Evolutionary conservation across 1,140 invertebrate species (phyloP), one percentile per base, ranked within the genome.

Genomic region (fruit fly (Drosophila melanogaster)): DNA sequence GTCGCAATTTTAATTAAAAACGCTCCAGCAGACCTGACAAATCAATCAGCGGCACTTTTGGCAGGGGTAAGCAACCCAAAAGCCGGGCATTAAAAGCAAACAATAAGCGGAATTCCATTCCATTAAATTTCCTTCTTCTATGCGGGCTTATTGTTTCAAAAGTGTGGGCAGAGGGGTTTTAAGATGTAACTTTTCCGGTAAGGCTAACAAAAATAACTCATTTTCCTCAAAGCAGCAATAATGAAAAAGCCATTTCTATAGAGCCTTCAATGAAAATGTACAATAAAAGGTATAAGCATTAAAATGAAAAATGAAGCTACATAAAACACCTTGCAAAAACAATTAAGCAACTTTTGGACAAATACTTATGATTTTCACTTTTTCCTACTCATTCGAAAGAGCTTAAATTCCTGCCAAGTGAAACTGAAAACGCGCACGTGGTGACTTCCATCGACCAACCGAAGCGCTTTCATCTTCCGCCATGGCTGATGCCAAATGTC

Each of bases 1-100:
- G 51, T 69, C 70, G 51, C 75, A 75, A 66, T 66, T 83, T 83
- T 69, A 84, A 79, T 84, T 75, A 66, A 83, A 72, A 58, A 56
- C 30, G 30, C 11, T 59, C 26, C 41, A 14, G 43, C 41, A 43
- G 53, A 47, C 41, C 43, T 79, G 67, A 43, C 53, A 69, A 80
- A 75, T 80, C 78, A 64, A 79, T 75, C 71, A 44, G 22, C 26
- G 10, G 14, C 35, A 44, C 53, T 33, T 72, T 50, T 24, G 35
- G 24, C 17, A 40, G 30, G 30, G 19, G 41, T 33, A 47, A 33
- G 35, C n/a, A 54, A 2, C 38, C 19, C n/a, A n/a, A 50, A 12
- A 12, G 35, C 12, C 10, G 8, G 11, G 49, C 4, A 49, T 47
- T 22, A 67, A 67, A 69, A n/a, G n/a, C 30, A 53, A 65, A 66